A percentile compares a stretch with the other conserved stretches of the same genome.
phyloP scores from a whole-genome alignment of 2,113 vertebrate species.

The Tenrec ecaudatus region DNA sequence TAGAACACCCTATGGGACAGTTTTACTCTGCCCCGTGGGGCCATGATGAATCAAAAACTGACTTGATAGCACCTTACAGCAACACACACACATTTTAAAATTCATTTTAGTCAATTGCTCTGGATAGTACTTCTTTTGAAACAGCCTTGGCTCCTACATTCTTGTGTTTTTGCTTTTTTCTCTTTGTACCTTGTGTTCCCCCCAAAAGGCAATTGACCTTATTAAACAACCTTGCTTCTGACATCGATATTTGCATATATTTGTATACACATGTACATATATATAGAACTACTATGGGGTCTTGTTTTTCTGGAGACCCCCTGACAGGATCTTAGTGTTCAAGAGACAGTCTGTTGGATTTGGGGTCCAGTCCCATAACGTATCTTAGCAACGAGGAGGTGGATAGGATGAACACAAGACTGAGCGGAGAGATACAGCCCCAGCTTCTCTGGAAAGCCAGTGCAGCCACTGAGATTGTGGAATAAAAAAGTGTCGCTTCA shows the following conservation, averaged over 20 bases:
- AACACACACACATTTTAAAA: not conserved
- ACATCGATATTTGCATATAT: not conserved
- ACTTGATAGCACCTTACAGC: not conserved
- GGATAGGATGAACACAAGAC: not conserved
- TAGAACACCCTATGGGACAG: not conserved
- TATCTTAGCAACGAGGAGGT: not conserved
- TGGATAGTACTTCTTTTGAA: not conserved
- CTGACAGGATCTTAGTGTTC: not conserved
- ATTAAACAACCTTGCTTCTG: not conserved
- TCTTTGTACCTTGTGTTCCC: too few species aligned
- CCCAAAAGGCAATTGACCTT: not conserved
- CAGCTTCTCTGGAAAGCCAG: not conserved
- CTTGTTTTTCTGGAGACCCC: not conserved
- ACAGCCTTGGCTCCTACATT: not conserved
- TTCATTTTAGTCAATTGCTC: not conserved
- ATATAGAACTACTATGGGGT: not conserved
- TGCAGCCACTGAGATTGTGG: not conserved
- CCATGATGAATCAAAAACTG: not conserved
- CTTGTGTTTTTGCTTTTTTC: not conserved
- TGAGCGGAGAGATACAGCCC: not conserved
- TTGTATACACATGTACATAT: not conserved
- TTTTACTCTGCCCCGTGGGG: not conserved
- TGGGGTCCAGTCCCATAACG: not conserved
- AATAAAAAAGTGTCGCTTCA: not conserved
- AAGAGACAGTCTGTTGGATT: not conserved